Conservation (phyloP, 2,888 invertebrate species). For the Pherbina coryleti region DNA sequence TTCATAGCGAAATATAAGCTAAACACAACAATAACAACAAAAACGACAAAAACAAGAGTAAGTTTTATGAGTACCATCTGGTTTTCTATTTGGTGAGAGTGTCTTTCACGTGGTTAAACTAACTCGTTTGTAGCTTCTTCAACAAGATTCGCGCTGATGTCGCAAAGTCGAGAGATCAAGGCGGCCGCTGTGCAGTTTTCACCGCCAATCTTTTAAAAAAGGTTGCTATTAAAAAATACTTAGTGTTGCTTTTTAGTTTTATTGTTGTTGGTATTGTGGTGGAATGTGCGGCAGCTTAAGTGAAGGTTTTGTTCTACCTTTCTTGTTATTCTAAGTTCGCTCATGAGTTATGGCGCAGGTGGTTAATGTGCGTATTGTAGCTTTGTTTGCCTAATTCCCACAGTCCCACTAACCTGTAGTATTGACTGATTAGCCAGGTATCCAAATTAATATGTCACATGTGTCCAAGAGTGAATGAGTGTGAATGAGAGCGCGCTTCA, state of each 20-base stretch:
- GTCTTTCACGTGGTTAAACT: neutral
- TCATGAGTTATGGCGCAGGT: too few species aligned
- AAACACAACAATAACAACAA: neutral
- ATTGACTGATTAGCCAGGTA: neutral
- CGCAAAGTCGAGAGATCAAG: too few species aligned
- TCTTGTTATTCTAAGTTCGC: too few species aligned
- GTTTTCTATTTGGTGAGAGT: neutral
- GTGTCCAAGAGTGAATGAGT: conserved; percentile 5
- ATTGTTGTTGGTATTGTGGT: too few species aligned
- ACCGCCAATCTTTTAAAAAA: too few species aligned
- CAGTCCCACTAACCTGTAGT: neutral
- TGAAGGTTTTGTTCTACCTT: too few species aligned
- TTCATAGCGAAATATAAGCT: conserved; percentile 17
- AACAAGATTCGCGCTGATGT: too few species aligned
- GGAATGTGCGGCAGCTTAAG: too few species aligned
- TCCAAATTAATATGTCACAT: neutral
- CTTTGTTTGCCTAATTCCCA: neutral
- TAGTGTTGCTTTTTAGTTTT: too few species aligned
- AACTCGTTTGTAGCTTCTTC: neutral
- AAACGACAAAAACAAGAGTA: neutral
- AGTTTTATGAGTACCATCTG: neutral
- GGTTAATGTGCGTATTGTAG: neutral
- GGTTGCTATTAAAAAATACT: too few species aligned
- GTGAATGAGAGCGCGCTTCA: neutral
- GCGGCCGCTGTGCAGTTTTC: too few species aligned